Conservation (phyloP, 2,888 invertebrate species). For the Eupsilia transversa region DNA sequence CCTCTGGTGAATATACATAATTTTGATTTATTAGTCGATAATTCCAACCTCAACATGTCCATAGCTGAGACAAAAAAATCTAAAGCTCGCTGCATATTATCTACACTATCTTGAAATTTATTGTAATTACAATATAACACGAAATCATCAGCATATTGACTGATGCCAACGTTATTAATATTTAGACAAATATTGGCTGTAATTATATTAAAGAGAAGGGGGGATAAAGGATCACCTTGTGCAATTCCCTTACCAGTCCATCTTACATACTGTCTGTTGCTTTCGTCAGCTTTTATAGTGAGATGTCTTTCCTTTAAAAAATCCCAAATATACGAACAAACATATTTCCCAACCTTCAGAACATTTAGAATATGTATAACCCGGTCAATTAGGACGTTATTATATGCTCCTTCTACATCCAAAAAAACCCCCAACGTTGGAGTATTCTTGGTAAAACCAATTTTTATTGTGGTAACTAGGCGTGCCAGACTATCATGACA, state of each 20-base stretch:
- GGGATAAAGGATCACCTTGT: background rate
- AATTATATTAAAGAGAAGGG: background rate
- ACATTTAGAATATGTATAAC: background rate
- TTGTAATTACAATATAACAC: background rate
- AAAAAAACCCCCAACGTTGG: too few relatives aligned
- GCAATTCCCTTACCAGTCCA: background rate
- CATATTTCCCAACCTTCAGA: background rate
- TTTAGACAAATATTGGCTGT: background rate
- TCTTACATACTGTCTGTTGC: background rate
- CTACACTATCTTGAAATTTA: background rate
- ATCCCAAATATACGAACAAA: conserved; percentile 1
- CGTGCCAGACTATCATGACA: too few relatives aligned
- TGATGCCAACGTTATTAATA: background rate
- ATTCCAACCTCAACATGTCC: background rate
- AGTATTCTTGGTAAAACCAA: background rate
- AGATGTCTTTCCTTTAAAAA: conserved; percentile 2
- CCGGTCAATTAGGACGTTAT: background rate
- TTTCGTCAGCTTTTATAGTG: background rate
- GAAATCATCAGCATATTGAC: background rate
- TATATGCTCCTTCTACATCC: background rate
- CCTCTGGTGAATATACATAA: background rate
- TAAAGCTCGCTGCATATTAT: background rate
- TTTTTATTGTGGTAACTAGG: background rate
- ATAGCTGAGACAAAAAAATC: background rate
- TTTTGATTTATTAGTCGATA: background rate